These are phyloP conservation scores for Chiloscyllium plagiosum DNA, from an alignment of 2,113 vertebrate genomes.

Conservation along the genomic window DNA sequence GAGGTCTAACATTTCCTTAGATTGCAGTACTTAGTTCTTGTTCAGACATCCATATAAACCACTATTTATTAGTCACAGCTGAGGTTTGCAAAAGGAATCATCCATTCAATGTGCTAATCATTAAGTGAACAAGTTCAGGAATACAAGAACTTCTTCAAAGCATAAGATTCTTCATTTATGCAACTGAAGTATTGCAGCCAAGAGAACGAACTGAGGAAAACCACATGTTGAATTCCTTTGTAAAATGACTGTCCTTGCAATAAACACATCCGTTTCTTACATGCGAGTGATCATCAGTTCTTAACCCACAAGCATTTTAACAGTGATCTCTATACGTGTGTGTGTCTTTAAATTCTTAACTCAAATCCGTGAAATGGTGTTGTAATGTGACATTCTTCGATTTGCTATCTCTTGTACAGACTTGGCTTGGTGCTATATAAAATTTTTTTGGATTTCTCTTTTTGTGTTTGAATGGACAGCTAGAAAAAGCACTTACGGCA, in stretches of 20 bases:
- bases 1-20: conserved; percentile 2
- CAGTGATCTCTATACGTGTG: no score
- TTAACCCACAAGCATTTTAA: neutral
- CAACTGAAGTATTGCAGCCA: neutral
- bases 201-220: neutral
- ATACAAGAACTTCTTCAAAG: neutral
- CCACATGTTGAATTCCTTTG: neutral
- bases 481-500: neutral
- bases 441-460: neutral
- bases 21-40: neutral
- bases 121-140: neutral
- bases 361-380: neutral
- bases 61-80: conserved; percentile 16
- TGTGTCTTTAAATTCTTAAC: neutral
- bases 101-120: neutral
- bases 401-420: neutral
- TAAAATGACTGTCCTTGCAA: neutral
- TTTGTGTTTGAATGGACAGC: neutral
- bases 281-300: neutral
- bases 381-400: neutral
- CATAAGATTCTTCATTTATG: neutral
- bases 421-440: neutral
- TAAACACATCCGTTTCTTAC: neutral
- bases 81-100: neutral
- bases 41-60: conserved; percentile 7